Percentiles rank a stretch among this genome's conserved stretches.
These are phyloP conservation scores for Taurulus bubalis DNA, from an alignment of 2,113 vertebrate genomes.

Conservation along the genomic window DNA sequence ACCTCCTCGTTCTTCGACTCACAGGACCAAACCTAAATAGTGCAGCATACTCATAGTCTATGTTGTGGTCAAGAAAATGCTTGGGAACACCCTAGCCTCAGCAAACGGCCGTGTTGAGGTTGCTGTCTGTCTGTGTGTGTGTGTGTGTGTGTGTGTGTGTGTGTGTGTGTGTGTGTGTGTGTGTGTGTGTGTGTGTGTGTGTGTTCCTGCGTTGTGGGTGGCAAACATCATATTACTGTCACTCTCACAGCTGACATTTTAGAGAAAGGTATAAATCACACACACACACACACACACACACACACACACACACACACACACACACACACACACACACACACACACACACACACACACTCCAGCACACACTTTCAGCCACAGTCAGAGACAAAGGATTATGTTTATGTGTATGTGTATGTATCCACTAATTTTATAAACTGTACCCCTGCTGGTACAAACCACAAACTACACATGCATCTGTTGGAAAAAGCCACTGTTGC, in stretches of 20 bases:
- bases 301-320: conserved; percentile 33
- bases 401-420: conserved; percentile 64
- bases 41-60: conserved; percentile 42
- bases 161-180: conserved; percentile 79
- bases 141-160: conserved; percentile 80
- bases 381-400: conserved; percentile 45
- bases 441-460: conserved; percentile 35
- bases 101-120: conserved; percentile 70
- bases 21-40: conserved; percentile 33
- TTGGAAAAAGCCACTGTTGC: conserved; percentile 18
- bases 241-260: conserved; percentile 65
- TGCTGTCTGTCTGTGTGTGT: conserved; percentile 74
- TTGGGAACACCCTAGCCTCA: conserved; percentile 64
- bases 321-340: conserved; percentile 15
- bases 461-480: conserved; percentile 31
- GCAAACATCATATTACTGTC: conserved; percentile 76
- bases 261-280: conserved; percentile 67
- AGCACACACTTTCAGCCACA: conserved; percentile 20
- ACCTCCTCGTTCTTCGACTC: conserved; percentile 23
- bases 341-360: conserved; percentile 37
- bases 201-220: conserved; percentile 75
- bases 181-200: conserved; percentile 65
- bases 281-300: conserved; percentile 29
- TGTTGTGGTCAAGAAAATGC: conserved; percentile 56
- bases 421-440: conserved; percentile 58